These are phyloP conservation scores for Caenorhabditis auriculariae DNA, from an alignment of 2,888 invertebrate species.

Conservation along the genomic window DNA sequence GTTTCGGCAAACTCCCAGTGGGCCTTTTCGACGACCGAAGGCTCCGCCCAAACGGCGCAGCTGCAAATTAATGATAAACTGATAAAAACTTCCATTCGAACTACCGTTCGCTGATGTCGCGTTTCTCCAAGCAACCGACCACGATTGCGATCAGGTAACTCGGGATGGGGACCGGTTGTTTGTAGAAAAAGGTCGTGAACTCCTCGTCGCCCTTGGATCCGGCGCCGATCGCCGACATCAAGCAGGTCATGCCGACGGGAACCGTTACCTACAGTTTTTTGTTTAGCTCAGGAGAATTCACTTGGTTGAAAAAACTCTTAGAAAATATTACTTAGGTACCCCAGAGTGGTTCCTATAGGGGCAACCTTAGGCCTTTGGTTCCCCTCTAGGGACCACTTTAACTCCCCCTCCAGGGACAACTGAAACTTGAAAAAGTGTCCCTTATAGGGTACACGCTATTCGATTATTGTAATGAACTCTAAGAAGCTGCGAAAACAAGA, in stretches of 20 bases:
- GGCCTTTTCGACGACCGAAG: conserved; percentile 78
- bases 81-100: not conserved
- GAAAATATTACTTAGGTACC: no score
- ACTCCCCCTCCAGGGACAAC: no score
- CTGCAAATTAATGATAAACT: conserved; percentile 4
- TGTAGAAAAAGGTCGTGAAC: conserved; percentile 49
- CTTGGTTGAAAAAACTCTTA: no score
- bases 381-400: no score
- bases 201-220: conserved; percentile 46
- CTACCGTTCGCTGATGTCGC: conserved; percentile 66
- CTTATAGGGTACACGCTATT: no score
- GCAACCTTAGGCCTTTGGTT: no score
- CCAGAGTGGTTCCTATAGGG: no score
- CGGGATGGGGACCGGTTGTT: conserved; percentile 77
- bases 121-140: conserved; percentile 75
- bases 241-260: conserved; percentile 76
- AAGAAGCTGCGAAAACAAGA: no score
- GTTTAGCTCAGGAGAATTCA: no score
- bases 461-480: no score
- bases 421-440: no score
- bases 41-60: conserved; percentile 83
- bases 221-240: conserved; percentile 79
- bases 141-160: conserved; percentile 87
- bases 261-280: conserved; percentile 71
- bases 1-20: conserved; percentile 83